Base-by-base conservation (phyloP, 2,888 invertebrate species). In the Crocallis elinguaria region DNA sequence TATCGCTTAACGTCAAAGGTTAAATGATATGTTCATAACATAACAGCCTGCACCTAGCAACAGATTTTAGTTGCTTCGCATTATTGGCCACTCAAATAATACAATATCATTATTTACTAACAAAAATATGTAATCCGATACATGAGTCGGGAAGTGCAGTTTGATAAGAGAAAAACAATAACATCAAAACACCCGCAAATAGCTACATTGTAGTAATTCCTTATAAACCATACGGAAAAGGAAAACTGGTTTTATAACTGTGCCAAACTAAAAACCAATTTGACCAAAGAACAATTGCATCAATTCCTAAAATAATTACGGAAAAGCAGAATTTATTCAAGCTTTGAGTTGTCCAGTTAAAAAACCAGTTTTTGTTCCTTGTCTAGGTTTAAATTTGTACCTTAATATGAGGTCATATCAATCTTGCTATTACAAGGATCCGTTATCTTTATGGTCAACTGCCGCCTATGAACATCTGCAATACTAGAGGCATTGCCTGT, bases 311-410 rank as follows among this genome's bases (percentile, higher is more conserved):
- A 37, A 13, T 1, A 37, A 5, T 8, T 11, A 32, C 8, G 12
- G 19, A 5, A 37, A 23, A 13, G n/a, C 16, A 38, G n/a, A 25
- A 25, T 23, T 25, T 17, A 16, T 33, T 13, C 9, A 7, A 25
- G 3, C 3, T 30, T 14, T 17, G 1, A 11, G 13, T 32, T 8
- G 3, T 46, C 6, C 5, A 17, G 3, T 13, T 27, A 13, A n/a
- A 32, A 27, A 55, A 55, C 42, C 29, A 49, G 21, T 59, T 51
- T 57, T 30, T 56, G 49, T 57, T 59, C 36, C 36, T 29, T 27
- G 49, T 49, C 13, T 11, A 19, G 9, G 19, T 25, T 54, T 56
- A 37, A 49, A 55, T 55, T 51, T n/a, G n/a, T n/a, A 45, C 33
- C 30, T 17, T 14, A 50, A 42, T n/a, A n/a, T n/a, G n/a, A n/a